Evolutionary conservation across 2,888 invertebrate species (phyloP).

Genomic region (Elysia crispata): DNA sequence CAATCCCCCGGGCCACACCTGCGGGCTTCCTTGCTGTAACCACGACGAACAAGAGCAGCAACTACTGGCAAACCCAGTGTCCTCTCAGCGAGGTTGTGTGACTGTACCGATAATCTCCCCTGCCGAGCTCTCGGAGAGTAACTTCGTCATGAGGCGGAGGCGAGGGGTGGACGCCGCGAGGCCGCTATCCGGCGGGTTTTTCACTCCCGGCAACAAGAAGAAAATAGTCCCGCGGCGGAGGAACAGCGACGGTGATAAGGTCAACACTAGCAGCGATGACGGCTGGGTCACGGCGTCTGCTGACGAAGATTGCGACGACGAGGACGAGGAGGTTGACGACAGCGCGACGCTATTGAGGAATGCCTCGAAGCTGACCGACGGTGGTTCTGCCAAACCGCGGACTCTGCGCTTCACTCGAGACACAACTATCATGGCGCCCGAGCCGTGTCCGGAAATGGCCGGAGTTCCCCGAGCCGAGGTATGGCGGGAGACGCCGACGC

Average conservation of each 20-base stretch:
- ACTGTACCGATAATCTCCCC: slow-evolving; percentile 52
- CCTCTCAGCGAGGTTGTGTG: slow-evolving; percentile 54
- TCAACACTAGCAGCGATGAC: background rate
- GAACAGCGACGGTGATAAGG: background rate
- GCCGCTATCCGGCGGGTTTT: background rate
- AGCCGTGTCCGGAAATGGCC: slow-evolving; percentile 11
- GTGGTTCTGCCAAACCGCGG: background rate
- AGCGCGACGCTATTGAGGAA: too few species aligned
- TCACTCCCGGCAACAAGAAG: background rate
- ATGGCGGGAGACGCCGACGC: background rate
- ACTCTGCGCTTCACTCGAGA: background rate
- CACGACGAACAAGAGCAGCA: slow-evolving; percentile 51
- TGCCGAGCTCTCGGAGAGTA: slow-evolving; percentile 54
- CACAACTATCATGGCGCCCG: background rate
- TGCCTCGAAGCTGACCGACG: background rate
- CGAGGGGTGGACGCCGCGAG: background rate
- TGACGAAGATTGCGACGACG: background rate
- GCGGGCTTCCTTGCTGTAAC: slow-evolving; percentile 71
- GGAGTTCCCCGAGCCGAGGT: background rate
- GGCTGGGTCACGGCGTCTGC: slow-evolving; percentile 10
- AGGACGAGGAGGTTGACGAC: background rate
- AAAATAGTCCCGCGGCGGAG: background rate
- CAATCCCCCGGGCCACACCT: slow-evolving; percentile 71
- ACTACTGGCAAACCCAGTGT: background rate
- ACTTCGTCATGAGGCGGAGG: slow-evolving; percentile 61